Evolutionary conservation across 2,113 vertebrate genomes (phyloP).

Genomic region (Felis catus): F.catus_Fca126_mat1.0 CM031414.1:64225501-64226000

Average conservation of each 20-base stretch:
- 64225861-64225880: neutral
- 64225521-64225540: too few species aligned
- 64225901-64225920: neutral
- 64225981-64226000: neutral
- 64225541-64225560: too few species aligned
- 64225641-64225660: too few species aligned
- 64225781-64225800: neutral
- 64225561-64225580: too few species aligned
- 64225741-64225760: neutral
- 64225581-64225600: too few species aligned
- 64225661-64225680: too few species aligned
- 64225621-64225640: too few species aligned
- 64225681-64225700: too few species aligned
- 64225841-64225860: neutral
- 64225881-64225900: neutral
- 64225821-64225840: neutral
- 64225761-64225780: neutral
- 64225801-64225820: neutral
- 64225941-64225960: neutral
- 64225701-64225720: neutral
- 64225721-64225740: neutral
- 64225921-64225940: constrained; percentile 15
- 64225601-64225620: too few species aligned
- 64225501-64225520: too few species aligned
- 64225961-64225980: neutral